Evolutionary conservation across 2,888 invertebrate species (phyloP).

Genomic region (Agrilus cyanescens): DNA sequence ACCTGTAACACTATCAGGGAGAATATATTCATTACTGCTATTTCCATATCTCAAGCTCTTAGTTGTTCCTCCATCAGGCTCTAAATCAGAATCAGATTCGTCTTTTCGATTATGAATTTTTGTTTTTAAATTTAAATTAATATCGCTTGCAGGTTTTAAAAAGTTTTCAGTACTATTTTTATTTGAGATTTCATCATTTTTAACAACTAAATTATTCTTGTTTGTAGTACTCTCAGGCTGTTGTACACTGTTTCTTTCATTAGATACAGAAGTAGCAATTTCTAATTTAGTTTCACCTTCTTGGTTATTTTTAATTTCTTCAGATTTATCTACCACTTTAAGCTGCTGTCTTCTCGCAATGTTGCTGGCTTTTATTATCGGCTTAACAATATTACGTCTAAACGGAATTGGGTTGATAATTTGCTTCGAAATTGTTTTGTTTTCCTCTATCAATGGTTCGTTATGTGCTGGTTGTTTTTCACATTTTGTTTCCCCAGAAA

Average conservation of each 20-base stretch:
- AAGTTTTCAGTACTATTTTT: conserved; percentile 16
- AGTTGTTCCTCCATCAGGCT: background rate
- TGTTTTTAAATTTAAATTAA: conserved; percentile 17
- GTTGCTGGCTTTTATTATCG: too few species aligned
- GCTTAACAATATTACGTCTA: too few species aligned
- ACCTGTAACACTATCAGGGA: background rate
- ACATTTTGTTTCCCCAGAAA: conserved; percentile 12
- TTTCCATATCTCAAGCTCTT: background rate
- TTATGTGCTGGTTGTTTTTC: conserved; percentile 2
- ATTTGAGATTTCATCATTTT: conserved; percentile 19
- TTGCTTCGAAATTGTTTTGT: too few species aligned
- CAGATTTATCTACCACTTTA: too few species aligned
- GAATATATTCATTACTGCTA: background rate
- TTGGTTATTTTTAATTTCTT: too few species aligned
- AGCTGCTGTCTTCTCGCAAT: too few species aligned
- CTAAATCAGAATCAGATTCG: background rate
- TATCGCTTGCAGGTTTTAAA: conserved; percentile 21
- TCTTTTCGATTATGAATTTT: background rate
- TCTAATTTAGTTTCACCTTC: too few species aligned
- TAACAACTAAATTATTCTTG: background rate
- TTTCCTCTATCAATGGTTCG: too few species aligned
- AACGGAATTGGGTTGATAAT: too few species aligned
- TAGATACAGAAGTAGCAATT: too few species aligned
- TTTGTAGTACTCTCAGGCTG: background rate
- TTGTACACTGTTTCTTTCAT: too few species aligned